Evolutionary conservation across 2,797 vertebrate genomes (phyloP).

Genomic region (Lates japonicus): DNA sequence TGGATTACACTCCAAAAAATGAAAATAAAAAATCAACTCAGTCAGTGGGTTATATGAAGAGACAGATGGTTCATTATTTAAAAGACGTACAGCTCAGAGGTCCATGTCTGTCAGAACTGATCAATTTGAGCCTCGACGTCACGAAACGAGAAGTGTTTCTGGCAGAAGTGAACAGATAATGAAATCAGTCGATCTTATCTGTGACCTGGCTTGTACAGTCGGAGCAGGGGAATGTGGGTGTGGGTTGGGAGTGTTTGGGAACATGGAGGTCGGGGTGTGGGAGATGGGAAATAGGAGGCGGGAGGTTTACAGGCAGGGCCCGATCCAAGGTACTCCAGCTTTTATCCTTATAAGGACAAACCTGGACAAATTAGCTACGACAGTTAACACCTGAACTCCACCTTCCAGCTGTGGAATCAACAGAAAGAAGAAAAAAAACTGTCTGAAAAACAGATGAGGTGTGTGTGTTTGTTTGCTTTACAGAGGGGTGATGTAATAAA

Average conservation of each 20-base stretch:
- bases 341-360: constrained; percentile 81
- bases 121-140: neutral
- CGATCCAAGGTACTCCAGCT: constrained; percentile 59
- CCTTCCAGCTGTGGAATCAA: constrained; percentile 39
- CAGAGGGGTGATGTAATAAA: accelerated
- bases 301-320: constrained; percentile 55
- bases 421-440: neutral
- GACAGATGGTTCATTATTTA: neutral
- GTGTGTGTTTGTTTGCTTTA: constrained; percentile 9
- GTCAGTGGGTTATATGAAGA: neutral
- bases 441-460: neutral
- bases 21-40: neutral
- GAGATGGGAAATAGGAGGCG: constrained; percentile 66
- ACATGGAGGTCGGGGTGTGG: constrained; percentile 59
- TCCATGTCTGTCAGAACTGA: neutral
- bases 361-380: constrained; percentile 55
- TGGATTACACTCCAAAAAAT: neutral
- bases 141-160: neutral
- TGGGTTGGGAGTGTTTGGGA: constrained; percentile 61
- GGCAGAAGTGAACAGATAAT: constrained; percentile 19
- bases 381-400: constrained; percentile 73
- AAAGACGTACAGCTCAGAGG: neutral
- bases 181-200: constrained; percentile 52
- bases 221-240: constrained; percentile 68
- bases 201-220: constrained; percentile 46